These are phyloP conservation scores for Lamproptera curius DNA, from an alignment of 2,888 invertebrate species.

Conservation along the genomic window DNA sequence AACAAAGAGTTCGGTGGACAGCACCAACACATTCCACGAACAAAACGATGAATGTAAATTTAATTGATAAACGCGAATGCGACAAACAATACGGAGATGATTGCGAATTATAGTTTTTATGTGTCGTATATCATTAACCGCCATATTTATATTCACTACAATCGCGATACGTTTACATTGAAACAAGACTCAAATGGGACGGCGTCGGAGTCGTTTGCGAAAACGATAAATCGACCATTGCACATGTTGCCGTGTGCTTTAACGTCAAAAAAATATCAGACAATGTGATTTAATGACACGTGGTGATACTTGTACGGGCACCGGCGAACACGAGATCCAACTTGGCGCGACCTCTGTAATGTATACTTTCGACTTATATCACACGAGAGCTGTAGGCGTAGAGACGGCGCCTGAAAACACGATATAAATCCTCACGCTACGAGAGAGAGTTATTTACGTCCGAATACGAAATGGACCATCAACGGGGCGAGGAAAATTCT, in stretches of 20 bases:
- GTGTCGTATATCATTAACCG: background rate
- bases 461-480: slow-evolving; percentile 4
- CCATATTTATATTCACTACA: slow-evolving; percentile 1
- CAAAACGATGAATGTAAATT: slow-evolving; percentile 1
- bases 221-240: slow-evolving; percentile 51
- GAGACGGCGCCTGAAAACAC: slow-evolving; percentile 50
- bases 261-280: slow-evolving; percentile 60
- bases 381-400: slow-evolving; percentile 59
- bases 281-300: slow-evolving; percentile 65
- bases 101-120: background rate
- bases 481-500: slow-evolving; percentile 11
- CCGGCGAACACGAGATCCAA: slow-evolving; percentile 55
- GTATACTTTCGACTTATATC: slow-evolving; percentile 57
- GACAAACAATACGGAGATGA: background rate
- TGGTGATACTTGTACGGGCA: slow-evolving; percentile 54
- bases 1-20: slow-evolving; percentile 17
- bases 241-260: slow-evolving; percentile 43
- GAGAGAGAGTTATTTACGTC: slow-evolving; percentile 24
- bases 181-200: slow-evolving; percentile 40
- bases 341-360: slow-evolving; percentile 71
- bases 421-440: slow-evolving; percentile 39
- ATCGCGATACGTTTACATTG: slow-evolving; percentile 36
- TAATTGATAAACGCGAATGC: slow-evolving; percentile 5
- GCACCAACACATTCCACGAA: slow-evolving; percentile 2
- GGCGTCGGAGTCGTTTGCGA: slow-evolving; percentile 40